Percentiles rank a stretch among this genome's conserved stretches.
Evolutionary conservation across 2,113 vertebrate genomes (phyloP).

Genomic region (Ameiurus melas): DNA sequence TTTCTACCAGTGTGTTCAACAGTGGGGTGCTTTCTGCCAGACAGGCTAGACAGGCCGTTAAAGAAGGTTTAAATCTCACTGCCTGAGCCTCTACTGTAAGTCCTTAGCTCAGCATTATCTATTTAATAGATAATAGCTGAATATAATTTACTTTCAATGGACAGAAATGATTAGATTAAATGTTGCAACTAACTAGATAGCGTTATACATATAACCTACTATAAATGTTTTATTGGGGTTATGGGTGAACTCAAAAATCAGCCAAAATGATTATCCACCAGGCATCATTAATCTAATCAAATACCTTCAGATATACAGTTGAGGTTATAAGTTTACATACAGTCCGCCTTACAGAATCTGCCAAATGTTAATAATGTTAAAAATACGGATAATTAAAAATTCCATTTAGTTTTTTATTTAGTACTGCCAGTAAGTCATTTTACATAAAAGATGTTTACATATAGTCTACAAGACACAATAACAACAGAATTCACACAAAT

Average conservation of each 20-base stretch:
- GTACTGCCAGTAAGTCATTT: too few species aligned
- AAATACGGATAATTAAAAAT: too few species aligned
- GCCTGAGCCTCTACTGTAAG: background rate
- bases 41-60: background rate
- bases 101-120: background rate
- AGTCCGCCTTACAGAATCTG: too few species aligned
- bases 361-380: too few species aligned
- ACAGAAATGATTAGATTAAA: background rate
- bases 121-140: background rate
- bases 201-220: background rate
- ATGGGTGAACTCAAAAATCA: background rate
- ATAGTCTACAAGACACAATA: too few species aligned
- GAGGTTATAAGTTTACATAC: too few species aligned
- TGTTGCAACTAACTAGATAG: background rate
- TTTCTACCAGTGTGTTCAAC: slow-evolving; percentile 23
- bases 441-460: too few species aligned
- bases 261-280: background rate
- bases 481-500: too few species aligned
- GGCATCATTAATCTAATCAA: background rate
- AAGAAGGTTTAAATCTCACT: slow-evolving; percentile 4
- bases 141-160: background rate
- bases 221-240: background rate
- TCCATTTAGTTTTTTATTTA: too few species aligned
- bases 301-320: background rate
- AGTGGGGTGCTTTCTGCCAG: slow-evolving; percentile 1